Conservation (phyloP, 2,797 vertebrate genomes). For the Schizopygopsis malacanthus region DNA sequence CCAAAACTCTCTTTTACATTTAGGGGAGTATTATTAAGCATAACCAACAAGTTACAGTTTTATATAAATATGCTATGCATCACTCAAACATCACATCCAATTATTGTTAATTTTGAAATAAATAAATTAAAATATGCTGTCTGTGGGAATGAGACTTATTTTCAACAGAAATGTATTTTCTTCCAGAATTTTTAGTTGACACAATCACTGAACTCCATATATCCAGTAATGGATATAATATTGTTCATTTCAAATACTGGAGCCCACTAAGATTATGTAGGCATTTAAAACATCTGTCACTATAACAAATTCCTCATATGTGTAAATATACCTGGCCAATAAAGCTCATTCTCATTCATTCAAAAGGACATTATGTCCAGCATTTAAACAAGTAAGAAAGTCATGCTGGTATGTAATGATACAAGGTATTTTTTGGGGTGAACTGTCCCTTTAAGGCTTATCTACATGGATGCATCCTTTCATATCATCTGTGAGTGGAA, state of each 20-base stretch:
- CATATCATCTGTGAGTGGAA: neutral
- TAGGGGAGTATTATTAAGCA: neutral
- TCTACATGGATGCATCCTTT: neutral
- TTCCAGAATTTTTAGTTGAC: neutral
- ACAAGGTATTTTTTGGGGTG: neutral
- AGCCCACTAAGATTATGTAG: neutral
- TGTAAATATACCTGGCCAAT: too few relatives aligned
- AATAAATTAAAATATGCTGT: neutral
- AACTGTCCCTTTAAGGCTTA: neutral
- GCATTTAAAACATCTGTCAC: neutral
- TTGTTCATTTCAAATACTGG: neutral
- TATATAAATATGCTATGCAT: neutral
- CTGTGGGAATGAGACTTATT: neutral
- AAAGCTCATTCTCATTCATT: neutral
- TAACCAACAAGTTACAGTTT: neutral
- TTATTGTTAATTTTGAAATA: neutral
- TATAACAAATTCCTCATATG: too few relatives aligned
- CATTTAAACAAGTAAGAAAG: neutral
- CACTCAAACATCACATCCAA: neutral
- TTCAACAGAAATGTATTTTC: neutral
- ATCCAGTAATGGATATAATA: neutral
- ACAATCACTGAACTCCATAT: neutral
- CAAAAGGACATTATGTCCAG: neutral
- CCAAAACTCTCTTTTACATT: neutral
- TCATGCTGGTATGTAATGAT: neutral